Evolutionary conservation across 1,140 invertebrate genomes (phyloP).

Genomic region (Diachasmimorpha longicaudata): DNA sequence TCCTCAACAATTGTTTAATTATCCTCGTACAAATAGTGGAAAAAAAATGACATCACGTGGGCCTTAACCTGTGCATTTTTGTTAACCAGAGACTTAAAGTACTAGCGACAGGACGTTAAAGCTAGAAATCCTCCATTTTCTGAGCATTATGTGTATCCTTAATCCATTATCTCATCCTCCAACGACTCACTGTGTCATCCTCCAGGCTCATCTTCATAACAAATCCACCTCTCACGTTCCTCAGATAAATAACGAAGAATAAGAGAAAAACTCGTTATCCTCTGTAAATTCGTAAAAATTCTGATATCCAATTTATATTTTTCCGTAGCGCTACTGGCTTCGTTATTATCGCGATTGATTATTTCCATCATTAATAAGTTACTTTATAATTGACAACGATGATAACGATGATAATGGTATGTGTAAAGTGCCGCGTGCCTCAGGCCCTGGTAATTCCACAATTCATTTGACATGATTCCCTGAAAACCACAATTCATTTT

Average conservation of each 20-base stretch:
- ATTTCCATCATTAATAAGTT: constrained; percentile 1
- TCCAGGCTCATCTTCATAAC: neutral
- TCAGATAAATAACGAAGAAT: neutral
- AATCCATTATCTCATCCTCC: neutral
- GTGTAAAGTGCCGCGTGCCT: neutral
- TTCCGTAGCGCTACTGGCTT: constrained; percentile 13
- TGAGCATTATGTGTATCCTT: neutral
- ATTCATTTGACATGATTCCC: neutral
- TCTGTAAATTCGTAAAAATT: neutral
- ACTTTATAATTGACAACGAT: neutral
- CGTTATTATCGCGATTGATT: constrained; percentile 23
- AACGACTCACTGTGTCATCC: neutral
- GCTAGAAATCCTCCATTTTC: neutral
- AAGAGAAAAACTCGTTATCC: neutral
- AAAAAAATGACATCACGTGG: neutral
- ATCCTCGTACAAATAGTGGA: no score
- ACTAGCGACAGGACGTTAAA: neutral
- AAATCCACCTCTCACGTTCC: neutral
- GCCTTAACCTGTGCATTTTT: no score
- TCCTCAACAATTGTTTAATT: neutral
- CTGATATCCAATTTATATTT: neutral
- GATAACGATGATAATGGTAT: neutral
- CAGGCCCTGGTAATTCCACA: neutral
- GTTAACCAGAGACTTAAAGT: neutral
- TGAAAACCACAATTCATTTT: neutral